Conservation (phyloP, 2,113 vertebrate species). For the rat (Rattus norvegicus) region GRCr8 NC_086020.1:193764001-193764500, state of each 20-base stretch:
- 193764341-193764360: neutral
- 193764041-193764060: neutral
- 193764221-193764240: neutral
- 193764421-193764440: neutral
- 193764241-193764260: neutral
- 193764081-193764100: neutral
- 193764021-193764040: neutral
- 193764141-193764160: neutral
- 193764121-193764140: neutral
- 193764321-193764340: neutral
- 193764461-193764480: neutral
- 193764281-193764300: neutral
- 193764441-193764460: neutral
- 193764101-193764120: neutral
- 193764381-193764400: neutral
- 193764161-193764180: neutral
- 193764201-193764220: neutral
- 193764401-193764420: neutral
- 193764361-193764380: neutral
- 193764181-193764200: neutral
- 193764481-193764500: neutral
- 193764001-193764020: neutral
- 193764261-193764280: neutral
- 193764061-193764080: neutral
- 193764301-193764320: neutral